Percentiles rank a stretch among this genome's conserved stretches.
These are phyloP conservation scores for Solen grandis DNA, from an alignment of 1,140 invertebrate genomes.

Conservation along the genomic window DNA sequence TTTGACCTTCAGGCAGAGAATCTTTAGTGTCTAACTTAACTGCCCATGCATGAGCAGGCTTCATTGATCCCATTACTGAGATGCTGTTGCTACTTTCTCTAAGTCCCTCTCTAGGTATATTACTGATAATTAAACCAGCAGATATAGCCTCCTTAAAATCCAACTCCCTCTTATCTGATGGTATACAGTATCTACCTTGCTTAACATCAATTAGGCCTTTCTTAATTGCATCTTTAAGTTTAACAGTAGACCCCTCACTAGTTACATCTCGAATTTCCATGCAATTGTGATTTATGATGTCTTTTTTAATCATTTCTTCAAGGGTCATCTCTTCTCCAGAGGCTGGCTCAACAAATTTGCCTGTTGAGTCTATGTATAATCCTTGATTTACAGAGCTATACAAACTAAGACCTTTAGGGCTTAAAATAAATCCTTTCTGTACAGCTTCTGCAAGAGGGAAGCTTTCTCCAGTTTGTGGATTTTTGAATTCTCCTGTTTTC, in stretches of 20 bases:
- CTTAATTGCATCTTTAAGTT: constrained; percentile 85
- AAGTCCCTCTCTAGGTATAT: constrained; percentile 72
- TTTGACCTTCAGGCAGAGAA: constrained; percentile 34
- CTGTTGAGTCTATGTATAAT: constrained; percentile 89
- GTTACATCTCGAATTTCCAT: constrained; percentile 84
- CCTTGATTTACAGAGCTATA: constrained; percentile 93
- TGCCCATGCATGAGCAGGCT: constrained; percentile 47
- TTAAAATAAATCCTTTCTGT: constrained; percentile 72
- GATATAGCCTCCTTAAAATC: constrained; percentile 90
- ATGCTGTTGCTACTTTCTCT: constrained; percentile 64
- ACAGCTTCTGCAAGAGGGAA: constrained; percentile 91
- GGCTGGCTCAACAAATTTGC: constrained; percentile 89
- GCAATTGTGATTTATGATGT: constrained; percentile 86
- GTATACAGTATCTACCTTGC: constrained; percentile 85
- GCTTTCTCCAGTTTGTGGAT: constrained; percentile 90
- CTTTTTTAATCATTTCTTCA: constrained; percentile 88
- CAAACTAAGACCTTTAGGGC: constrained; percentile 85
- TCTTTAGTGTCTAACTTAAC: constrained; percentile 36
- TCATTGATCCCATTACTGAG: constrained; percentile 16
- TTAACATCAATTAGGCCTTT: constrained; percentile 88
- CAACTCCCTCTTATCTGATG: constrained; percentile 63
- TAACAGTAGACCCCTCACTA: constrained; percentile 69
- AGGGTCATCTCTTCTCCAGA: constrained; percentile 89
- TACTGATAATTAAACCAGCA: constrained; percentile 84
- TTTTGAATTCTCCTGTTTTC: constrained; percentile 88